Evolutionary conservation across 35 echinoderm and acorn worm species (phyloP).

Genomic region (Hemicentrotus pulcherrimus): DNA sequence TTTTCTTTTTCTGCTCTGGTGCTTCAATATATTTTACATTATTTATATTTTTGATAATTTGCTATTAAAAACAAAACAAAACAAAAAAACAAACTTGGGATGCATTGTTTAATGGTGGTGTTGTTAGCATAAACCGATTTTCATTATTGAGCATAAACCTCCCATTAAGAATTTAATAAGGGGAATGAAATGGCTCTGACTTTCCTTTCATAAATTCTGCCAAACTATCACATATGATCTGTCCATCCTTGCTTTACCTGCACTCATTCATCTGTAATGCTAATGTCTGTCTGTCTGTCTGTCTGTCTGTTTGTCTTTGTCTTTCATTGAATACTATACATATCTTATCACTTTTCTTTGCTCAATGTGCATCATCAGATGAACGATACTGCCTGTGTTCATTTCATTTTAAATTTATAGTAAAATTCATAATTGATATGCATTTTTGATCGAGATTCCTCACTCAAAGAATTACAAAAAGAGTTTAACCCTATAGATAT

Average conservation of each 20-base stretch:
- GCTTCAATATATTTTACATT: too few species aligned
- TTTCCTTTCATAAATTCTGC: neutral
- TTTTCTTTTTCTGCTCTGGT: too few species aligned
- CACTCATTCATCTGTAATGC: neutral
- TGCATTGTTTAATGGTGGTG: too few species aligned
- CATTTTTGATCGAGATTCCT: too few species aligned
- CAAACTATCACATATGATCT: neutral
- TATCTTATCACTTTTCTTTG: neutral
- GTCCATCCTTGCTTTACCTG: neutral
- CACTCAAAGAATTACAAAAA: too few species aligned
- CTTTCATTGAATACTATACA: neutral
- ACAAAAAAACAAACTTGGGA: too few species aligned
- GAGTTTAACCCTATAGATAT: too few species aligned
- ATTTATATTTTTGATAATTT: too few species aligned
- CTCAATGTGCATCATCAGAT: neutral
- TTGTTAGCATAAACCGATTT: too few species aligned
- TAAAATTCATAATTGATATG: neutral
- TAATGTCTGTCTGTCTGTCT: neutral
- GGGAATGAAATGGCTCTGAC: neutral
- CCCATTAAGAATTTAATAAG: too few species aligned
- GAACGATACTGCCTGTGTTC: neutral
- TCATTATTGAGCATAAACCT: too few species aligned
- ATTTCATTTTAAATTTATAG: neutral
- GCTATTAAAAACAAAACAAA: too few species aligned
- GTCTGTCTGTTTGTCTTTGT: neutral